Percentiles rank a stretch among this genome's conserved stretches.
Evolutionary conservation across 2,797 vertebrate species (phyloP).

Genomic region (Pipistrellus pipistrellus): DNA sequence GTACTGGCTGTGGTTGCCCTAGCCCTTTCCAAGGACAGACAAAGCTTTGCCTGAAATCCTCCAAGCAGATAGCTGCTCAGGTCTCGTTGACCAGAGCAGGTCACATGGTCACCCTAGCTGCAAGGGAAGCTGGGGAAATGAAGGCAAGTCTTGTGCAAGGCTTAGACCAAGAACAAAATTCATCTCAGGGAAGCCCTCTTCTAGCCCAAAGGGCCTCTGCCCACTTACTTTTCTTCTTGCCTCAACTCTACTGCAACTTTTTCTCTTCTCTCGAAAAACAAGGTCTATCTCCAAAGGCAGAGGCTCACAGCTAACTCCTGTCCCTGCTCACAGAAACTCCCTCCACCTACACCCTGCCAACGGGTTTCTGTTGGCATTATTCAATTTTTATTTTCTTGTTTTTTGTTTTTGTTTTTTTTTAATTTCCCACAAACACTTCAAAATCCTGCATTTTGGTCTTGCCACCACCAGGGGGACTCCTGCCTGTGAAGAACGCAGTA

Average conservation of each 20-base stretch:
- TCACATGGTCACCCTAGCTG: background rate
- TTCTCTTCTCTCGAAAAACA: slow-evolving; percentile 33
- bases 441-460: background rate
- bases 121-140: background rate
- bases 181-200: background rate
- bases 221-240: background rate
- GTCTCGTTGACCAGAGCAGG: background rate
- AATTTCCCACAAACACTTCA: background rate
- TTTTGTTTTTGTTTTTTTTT: background rate
- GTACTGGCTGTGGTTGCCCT: background rate
- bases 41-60: background rate
- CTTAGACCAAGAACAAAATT: background rate
- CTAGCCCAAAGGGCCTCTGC: background rate
- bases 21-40: background rate
- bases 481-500: background rate
- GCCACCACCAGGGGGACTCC: background rate
- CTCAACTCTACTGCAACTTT: background rate
- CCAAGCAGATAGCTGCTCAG: background rate
- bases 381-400: background rate
- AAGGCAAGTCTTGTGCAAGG: background rate
- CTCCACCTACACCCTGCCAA: background rate
- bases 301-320: background rate
- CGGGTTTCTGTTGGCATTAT: background rate
- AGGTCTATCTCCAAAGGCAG: background rate
- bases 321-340: background rate